Evolutionary conservation across 2,888 invertebrate genomes (phyloP).

Genomic region (Drosophila kuntzei): DNA sequence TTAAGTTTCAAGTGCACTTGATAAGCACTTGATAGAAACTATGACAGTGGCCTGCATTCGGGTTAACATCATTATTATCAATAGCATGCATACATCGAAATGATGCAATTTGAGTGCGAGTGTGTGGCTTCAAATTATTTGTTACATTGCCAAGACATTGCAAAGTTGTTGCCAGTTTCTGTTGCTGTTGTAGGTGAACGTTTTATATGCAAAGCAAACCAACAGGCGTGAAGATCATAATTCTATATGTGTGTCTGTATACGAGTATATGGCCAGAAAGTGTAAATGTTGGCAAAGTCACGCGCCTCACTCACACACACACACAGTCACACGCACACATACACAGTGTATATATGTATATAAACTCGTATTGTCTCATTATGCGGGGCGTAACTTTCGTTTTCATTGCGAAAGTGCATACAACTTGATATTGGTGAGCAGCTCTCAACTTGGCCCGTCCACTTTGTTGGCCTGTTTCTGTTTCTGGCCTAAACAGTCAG

Average conservation of each 20-base stretch:
- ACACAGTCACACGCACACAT: slow-evolving; percentile 11
- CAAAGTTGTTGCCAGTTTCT: slow-evolving; percentile 29
- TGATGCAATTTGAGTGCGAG: slow-evolving; percentile 61
- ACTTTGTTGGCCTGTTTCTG: slow-evolving; percentile 59
- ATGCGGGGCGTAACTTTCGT: slow-evolving; percentile 74
- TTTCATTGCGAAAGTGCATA: slow-evolving; percentile 81
- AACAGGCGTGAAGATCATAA: slow-evolving; percentile 78
- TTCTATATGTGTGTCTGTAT: slow-evolving; percentile 50
- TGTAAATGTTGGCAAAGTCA: slow-evolving; percentile 72
- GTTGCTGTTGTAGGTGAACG: slow-evolving; percentile 34
- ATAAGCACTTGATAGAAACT: slow-evolving; percentile 32
- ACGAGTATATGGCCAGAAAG: slow-evolving; percentile 67
- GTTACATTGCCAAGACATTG: slow-evolving; percentile 75
- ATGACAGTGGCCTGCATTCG: slow-evolving; percentile 63
- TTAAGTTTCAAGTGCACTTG: slow-evolving; percentile 71
- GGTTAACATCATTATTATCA: slow-evolving; percentile 45
- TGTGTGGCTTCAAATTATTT: slow-evolving; percentile 70
- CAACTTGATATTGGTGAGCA: slow-evolving; percentile 69
- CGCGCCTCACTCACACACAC: slow-evolving; percentile 51
- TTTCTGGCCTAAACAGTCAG: slow-evolving; percentile 39
- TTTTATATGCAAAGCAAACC: slow-evolving; percentile 52
- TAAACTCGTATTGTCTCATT: slow-evolving; percentile 15
- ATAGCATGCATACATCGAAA: slow-evolving; percentile 34
- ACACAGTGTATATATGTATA: slow-evolving; percentile 4
- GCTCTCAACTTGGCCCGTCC: slow-evolving; percentile 42